phyloP scores from a whole-genome alignment of 1,140 invertebrate species.

The Popillia japonica region DNA sequence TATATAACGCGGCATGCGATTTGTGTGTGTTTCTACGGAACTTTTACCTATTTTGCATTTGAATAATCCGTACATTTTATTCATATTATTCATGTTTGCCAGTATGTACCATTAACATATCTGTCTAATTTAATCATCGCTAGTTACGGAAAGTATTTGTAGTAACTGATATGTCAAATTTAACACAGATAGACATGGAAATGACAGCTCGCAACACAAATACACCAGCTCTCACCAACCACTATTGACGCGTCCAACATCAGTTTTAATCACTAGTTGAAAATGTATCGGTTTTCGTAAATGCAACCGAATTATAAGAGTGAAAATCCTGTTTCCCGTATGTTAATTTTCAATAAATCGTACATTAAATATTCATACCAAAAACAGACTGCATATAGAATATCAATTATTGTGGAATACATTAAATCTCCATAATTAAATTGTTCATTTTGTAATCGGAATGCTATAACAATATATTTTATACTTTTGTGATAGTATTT shows the following conservation, averaged over 20 bases:
- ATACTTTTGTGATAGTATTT: background rate
- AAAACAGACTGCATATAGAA: background rate
- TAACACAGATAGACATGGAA: background rate
- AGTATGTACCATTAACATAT: background rate
- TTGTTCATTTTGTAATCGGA: background rate
- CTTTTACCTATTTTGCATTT: no score
- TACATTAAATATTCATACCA: slow-evolving; percentile 9
- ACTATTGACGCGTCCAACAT: background rate
- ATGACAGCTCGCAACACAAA: background rate
- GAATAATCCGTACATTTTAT: no score
- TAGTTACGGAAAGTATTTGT: background rate
- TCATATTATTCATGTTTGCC: no score
- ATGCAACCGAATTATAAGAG: slow-evolving; percentile 3
- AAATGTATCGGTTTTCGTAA: slow-evolving; percentile 12
- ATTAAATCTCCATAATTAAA: background rate
- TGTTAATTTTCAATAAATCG: slow-evolving; percentile 25
- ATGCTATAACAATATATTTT: background rate
- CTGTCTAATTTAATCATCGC: background rate
- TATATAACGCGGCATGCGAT: no score
- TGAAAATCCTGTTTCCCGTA: background rate
- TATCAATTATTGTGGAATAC: background rate
- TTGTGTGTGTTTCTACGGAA: no score
- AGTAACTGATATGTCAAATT: background rate
- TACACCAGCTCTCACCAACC: background rate
- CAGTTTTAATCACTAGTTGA: slow-evolving; percentile 7